These are phyloP conservation scores for Epinephelus cyanopodus DNA, from an alignment of 2,113 vertebrate species.

Conservation along the genomic window DNA sequence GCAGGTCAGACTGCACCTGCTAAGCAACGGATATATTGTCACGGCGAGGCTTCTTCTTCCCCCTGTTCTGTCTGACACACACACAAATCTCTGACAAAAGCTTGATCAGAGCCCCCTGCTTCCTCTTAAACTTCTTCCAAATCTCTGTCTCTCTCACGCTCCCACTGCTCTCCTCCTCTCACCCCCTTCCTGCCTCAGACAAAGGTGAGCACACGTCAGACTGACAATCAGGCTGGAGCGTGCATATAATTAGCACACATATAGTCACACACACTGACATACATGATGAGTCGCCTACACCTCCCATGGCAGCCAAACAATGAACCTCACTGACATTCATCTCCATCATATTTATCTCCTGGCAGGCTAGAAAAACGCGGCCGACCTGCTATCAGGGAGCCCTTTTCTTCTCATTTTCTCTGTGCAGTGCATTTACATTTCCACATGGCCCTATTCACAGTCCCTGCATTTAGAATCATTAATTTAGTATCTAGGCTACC, in stretches of 20 bases:
- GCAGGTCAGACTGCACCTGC: constrained; percentile 74
- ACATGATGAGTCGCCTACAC: constrained; percentile 58
- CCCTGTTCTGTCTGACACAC: constrained; percentile 28
- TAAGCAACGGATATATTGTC: constrained; percentile 66
- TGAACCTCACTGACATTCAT: constrained; percentile 72
- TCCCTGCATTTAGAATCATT: constrained; percentile 57
- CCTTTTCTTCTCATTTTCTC: constrained; percentile 59
- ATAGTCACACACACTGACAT: constrained; percentile 41
- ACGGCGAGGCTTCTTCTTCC: constrained; percentile 42
- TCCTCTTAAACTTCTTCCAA: constrained; percentile 65
- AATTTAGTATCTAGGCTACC: constrained; percentile 62
- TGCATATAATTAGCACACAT: constrained; percentile 67
- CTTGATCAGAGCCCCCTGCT: constrained; percentile 60
- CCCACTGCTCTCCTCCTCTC: constrained; percentile 42
- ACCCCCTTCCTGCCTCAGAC: constrained; percentile 59
- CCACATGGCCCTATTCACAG: constrained; percentile 33
- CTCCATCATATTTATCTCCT: constrained; percentile 75
- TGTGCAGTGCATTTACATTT: constrained; percentile 67
- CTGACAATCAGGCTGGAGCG: constrained; percentile 64
- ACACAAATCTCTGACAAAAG: constrained; percentile 60
- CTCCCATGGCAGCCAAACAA: constrained; percentile 75
- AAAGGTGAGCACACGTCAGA: constrained; percentile 76
- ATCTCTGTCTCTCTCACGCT: constrained; percentile 54
- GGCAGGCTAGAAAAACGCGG: constrained; percentile 46
- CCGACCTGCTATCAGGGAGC: constrained; percentile 30